A percentile compares a stretch with the other conserved stretches of the same genome.
Evolutionary conservation across 2,797 vertebrate genomes (phyloP).

Genomic region (Cichlasoma orientale): DNA sequence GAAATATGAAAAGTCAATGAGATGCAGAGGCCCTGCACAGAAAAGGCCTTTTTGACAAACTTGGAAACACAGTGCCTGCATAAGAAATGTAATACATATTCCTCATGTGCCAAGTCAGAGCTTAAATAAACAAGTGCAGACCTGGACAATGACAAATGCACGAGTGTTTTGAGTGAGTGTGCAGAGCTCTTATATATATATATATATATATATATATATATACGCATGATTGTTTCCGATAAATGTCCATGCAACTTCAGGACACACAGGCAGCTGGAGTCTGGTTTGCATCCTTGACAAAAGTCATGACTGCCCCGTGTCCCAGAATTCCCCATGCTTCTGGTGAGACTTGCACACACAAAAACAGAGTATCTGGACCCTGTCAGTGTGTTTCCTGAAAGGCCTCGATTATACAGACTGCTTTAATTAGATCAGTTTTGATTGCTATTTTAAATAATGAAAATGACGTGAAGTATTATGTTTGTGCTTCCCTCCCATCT

Average conservation of each 20-base stretch:
- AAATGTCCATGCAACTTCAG: conserved; percentile 59
- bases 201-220: no score
- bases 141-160: conserved; percentile 69
- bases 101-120: conserved; percentile 45
- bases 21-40: conserved; percentile 4
- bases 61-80: conserved; percentile 31
- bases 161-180: conserved; percentile 54
- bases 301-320: conserved; percentile 63
- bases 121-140: conserved; percentile 65
- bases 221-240: conserved; percentile 66
- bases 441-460: conserved; percentile 77
- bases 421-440: conserved; percentile 81
- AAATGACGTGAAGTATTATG: conserved; percentile 67
- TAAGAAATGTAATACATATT: conserved; percentile 49
- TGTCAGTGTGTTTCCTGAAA: conserved; percentile 72
- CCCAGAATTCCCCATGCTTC: conserved; percentile 70
- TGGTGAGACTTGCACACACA: conserved; percentile 60
- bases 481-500: conserved; percentile 66
- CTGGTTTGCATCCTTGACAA: conserved; percentile 72
- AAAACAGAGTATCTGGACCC: conserved; percentile 77
- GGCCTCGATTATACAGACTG: conserved; percentile 72
- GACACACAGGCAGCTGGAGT: conserved; percentile 70
- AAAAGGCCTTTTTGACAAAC: conserved; percentile 21
- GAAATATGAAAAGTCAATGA: conserved; percentile 13
- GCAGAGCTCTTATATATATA: conserved; percentile 20